Base-by-base conservation (phyloP, 2,888 invertebrate genomes). In the Matsumyia berberina region DNA sequence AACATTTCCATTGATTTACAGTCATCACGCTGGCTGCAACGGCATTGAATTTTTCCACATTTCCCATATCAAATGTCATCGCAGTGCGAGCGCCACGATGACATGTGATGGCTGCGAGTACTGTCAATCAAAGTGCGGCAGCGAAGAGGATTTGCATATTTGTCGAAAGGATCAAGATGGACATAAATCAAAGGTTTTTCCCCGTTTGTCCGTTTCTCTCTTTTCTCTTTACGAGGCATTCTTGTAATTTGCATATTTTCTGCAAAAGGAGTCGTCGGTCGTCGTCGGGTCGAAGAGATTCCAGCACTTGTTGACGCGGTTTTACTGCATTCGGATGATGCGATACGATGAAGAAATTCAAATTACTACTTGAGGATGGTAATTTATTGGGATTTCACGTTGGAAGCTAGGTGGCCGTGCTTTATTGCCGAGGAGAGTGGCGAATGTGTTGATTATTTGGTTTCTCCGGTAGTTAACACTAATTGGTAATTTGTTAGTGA, bases 401-500 rank as follows among this genome's bases (percentile, higher is more conserved):
- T 15, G 76, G 46, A 37, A 73, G 73, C 17, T 55, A 62, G 60
- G 60, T 66, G 51, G 60, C 33, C 55, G 66, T 77, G 78, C 76
- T 62, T 81, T 76, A 77, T 77, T 64, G 77, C 77, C 66, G 24
- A 51, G 51, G 46, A 66, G 72, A 73, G 57, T 67, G 53, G 39
- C 55, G 67, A 73, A 73, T 76, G 74, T 64, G 81, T 82, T 82
- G 83, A 83, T 78, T 83, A 83, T 83, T 83, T 78, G 73, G 72
- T 83, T 78, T 83, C 73, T 67, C 62, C 62, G 53, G 78, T 83
- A 73, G 83, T 83, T 78, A 73, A 78, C 73, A 73, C 78, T 77
- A 82, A 82, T 82, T 76, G 77, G 81, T 82, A 77, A 82, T 76
- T 76, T 82, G 81, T 81, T 81, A 57, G 81, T 70, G 74, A 81